These are phyloP conservation scores for Athrips mouffetella DNA, from an alignment of 2,888 invertebrate genomes.

Conservation along the genomic window DNA sequence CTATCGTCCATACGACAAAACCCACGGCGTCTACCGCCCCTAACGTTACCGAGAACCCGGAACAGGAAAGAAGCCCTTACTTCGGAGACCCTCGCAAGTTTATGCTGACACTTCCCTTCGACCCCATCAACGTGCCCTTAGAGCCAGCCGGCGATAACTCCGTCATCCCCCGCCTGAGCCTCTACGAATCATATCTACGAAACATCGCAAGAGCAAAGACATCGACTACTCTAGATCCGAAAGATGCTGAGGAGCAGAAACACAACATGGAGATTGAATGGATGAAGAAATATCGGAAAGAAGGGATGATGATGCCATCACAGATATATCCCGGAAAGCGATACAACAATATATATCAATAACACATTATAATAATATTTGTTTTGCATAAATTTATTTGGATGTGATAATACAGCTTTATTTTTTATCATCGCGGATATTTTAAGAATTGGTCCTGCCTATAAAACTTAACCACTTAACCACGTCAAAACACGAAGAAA, in stretches of 20 bases:
- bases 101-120: constrained; percentile 60
- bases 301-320: constrained; percentile 36
- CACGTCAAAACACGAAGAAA: too few relatives aligned
- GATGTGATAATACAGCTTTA: too few relatives aligned
- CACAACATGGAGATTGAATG: constrained; percentile 31
- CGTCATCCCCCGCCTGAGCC: constrained; percentile 62
- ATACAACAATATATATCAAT: neutral
- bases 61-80: constrained; percentile 27
- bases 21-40: constrained; percentile 19
- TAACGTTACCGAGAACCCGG: constrained; percentile 32
- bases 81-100: constrained; percentile 48
- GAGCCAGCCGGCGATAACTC: constrained; percentile 64
- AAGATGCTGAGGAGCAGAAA: constrained; percentile 25
- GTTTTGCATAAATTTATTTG: too few relatives aligned
- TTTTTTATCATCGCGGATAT: too few relatives aligned
- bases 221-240: constrained; percentile 43
- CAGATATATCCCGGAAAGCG: constrained; percentile 26
- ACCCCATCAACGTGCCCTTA: constrained; percentile 60
- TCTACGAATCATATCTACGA: constrained; percentile 65
- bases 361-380: too few relatives aligned
- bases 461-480: too few relatives aligned
- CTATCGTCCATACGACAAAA: constrained; percentile 21
- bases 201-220: constrained; percentile 46
- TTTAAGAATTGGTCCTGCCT: too few relatives aligned
- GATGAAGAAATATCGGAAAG: constrained; percentile 43